phyloP scores from a whole-genome alignment of 1,140 invertebrate species.

The Ostrea denselamellosa region DNA sequence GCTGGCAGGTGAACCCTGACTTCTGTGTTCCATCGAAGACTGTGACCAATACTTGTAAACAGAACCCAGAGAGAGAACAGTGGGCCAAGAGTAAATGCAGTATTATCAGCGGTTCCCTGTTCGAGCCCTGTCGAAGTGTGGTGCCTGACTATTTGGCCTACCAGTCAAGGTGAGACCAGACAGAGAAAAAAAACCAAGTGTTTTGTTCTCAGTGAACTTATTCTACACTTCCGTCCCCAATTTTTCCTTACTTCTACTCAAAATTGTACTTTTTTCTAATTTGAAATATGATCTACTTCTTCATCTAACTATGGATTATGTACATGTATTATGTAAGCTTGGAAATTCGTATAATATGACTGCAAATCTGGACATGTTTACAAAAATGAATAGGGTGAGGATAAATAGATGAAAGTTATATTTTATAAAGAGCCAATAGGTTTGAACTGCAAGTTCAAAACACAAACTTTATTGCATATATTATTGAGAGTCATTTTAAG shows the following conservation, averaged over 20 bases:
- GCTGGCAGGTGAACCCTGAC: constrained; percentile 88
- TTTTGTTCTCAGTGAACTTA: too few relatives aligned
- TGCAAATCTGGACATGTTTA: not conserved
- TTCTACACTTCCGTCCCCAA: too few relatives aligned
- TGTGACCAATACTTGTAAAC: constrained; percentile 84
- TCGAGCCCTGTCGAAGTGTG: constrained; percentile 88
- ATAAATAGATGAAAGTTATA: not conserved
- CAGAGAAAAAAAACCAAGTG: too few relatives aligned
- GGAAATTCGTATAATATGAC: too few relatives aligned
- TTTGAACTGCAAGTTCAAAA: not conserved
- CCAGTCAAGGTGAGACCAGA: constrained; percentile 49
- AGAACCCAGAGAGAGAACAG: constrained; percentile 85
- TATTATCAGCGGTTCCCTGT: constrained; percentile 86
- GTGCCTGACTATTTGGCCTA: constrained; percentile 79
- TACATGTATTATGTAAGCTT: too few relatives aligned
- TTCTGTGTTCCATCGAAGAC: constrained; percentile 82
- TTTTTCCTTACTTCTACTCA: too few relatives aligned
- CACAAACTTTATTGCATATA: not conserved
- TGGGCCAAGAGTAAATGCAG: constrained; percentile 89
- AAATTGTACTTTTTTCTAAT: too few relatives aligned
- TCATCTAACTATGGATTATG: too few relatives aligned
- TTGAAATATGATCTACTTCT: too few relatives aligned
- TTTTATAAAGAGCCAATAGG: not conserved
- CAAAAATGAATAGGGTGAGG: not conserved
- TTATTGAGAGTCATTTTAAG: too few relatives aligned